Conservation (phyloP, 2,888 invertebrate genomes). For the Andrena trimmerana region DNA sequence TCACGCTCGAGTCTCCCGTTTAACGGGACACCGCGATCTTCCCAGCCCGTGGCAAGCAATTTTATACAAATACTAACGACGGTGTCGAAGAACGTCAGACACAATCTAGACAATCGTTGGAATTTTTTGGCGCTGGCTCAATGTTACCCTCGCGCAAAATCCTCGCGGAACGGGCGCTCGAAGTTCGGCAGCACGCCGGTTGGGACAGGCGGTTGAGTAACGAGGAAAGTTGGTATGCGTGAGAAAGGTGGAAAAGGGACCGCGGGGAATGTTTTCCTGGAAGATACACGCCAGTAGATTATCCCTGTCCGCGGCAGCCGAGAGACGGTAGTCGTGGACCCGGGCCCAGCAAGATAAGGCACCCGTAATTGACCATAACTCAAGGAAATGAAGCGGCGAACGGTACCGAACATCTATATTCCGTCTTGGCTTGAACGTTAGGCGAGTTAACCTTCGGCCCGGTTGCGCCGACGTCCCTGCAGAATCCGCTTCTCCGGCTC, state of each 20-base stretch:
- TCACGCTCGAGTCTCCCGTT: constrained; percentile 26
- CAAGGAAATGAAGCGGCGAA: constrained; percentile 79
- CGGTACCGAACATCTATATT: constrained; percentile 78
- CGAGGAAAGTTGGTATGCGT: constrained; percentile 18
- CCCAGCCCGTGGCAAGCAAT: background rate
- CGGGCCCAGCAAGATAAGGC: constrained; percentile 71
- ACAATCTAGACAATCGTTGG: no score
- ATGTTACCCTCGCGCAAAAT: no score
- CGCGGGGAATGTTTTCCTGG: constrained; percentile 57
- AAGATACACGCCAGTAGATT: constrained; percentile 67
- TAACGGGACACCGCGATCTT: background rate
- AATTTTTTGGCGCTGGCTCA: no score
- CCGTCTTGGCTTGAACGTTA: constrained; percentile 69
- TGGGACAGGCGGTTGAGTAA: background rate
- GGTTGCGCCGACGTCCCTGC: constrained; percentile 42
- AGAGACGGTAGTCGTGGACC: constrained; percentile 69
- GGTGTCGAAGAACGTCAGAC: no score
- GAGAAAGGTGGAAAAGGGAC: constrained; percentile 51
- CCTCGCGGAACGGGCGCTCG: no score
- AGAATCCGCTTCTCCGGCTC: constrained; percentile 36
- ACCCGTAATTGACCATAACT: constrained; percentile 79
- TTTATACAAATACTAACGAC: no score
- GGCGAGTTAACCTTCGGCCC: constrained; percentile 74
- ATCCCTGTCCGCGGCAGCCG: constrained; percentile 54
- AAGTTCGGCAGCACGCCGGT: no score